These are phyloP conservation scores for Brachypterus glaber DNA, from an alignment of 2,888 invertebrate genomes.

Conservation along the genomic window DNA sequence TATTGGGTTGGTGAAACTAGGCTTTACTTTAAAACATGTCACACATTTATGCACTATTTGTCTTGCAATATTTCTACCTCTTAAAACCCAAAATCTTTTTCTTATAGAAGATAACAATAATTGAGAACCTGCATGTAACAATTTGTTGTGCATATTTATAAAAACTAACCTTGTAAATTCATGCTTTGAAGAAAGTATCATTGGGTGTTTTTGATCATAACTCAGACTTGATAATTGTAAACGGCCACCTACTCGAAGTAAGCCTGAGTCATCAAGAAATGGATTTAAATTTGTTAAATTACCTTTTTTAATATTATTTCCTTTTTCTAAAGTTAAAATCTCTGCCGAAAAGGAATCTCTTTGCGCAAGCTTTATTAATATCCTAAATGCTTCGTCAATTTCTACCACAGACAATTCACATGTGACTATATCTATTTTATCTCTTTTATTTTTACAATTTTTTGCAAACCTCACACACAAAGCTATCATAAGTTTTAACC, in stretches of 20 bases:
- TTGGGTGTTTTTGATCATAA: slow-evolving; percentile 16
- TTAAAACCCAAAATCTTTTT: slow-evolving; percentile 18
- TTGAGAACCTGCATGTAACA: slow-evolving; percentile 19
- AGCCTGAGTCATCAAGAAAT: slow-evolving; percentile 15
- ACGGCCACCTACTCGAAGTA: slow-evolving; percentile 19
- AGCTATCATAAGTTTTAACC: no score
- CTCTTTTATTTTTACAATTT: not conserved
- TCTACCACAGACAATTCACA: slow-evolving; percentile 1
- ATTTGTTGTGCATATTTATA: slow-evolving; percentile 13
- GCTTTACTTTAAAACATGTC: no score
- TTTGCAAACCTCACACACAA: not conserved
- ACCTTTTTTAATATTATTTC: not conserved
- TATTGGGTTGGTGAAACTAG: slow-evolving; percentile 12
- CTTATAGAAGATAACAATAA: slow-evolving; percentile 13
- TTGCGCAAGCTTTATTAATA: not conserved
- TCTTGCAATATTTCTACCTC: slow-evolving; percentile 15
- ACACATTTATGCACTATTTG: slow-evolving; percentile 16
- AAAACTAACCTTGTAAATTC: slow-evolving; percentile 16
- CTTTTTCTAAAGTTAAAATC: slow-evolving; percentile 3
- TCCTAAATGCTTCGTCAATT: slow-evolving; percentile 1
- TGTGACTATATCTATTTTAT: not conserved
- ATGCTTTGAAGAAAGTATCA: slow-evolving; percentile 16
- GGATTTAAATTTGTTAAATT: slow-evolving; percentile 13
- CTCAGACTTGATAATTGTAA: slow-evolving; percentile 8
- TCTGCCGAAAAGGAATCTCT: slow-evolving; percentile 7